Evolutionary conservation across 1,140 invertebrate genomes (phyloP).

Genomic region (Rhagoletis pomonella): DNA sequence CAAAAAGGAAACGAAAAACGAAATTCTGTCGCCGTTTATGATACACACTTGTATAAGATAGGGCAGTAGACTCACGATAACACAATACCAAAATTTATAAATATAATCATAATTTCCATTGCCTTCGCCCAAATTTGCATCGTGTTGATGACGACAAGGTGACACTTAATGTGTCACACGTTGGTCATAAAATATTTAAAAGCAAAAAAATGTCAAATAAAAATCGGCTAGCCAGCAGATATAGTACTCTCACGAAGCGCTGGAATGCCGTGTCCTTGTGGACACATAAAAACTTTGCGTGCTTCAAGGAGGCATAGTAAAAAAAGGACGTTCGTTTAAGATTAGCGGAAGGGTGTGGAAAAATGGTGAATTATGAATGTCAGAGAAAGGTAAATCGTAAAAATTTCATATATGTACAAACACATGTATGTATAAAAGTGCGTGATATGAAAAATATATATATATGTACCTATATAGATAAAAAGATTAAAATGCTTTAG

Average conservation of each 20-base stretch:
- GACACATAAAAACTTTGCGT: constrained; percentile 14
- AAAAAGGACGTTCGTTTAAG: too few species aligned
- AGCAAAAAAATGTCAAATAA: not conserved
- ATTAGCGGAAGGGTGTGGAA: not conserved
- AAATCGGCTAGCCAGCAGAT: not conserved
- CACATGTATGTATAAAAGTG: too few species aligned
- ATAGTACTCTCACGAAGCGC: not conserved
- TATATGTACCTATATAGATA: too few species aligned
- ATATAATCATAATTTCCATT: constrained; percentile 37
- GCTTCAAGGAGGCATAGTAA: not conserved
- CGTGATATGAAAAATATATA: too few species aligned
- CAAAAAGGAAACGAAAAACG: not conserved
- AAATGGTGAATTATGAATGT: not conserved
- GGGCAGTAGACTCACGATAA: too few species aligned
- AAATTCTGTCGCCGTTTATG: not conserved
- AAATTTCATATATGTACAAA: too few species aligned
- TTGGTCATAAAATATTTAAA: constrained; percentile 20
- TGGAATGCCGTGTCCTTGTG: not conserved
- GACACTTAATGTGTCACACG: constrained; percentile 24
- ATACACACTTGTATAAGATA: too few species aligned
- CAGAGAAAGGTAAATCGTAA: not conserved
- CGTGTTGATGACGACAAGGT: not conserved
- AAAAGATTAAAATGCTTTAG: too few species aligned
- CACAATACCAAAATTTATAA: not conserved
- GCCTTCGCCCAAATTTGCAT: not conserved